A percentile compares a stretch with the other conserved stretches of the same genome.
Evolutionary conservation across 2,888 invertebrate genomes (phyloP).

Genomic region (Microctonus aethiopoides): DNA sequence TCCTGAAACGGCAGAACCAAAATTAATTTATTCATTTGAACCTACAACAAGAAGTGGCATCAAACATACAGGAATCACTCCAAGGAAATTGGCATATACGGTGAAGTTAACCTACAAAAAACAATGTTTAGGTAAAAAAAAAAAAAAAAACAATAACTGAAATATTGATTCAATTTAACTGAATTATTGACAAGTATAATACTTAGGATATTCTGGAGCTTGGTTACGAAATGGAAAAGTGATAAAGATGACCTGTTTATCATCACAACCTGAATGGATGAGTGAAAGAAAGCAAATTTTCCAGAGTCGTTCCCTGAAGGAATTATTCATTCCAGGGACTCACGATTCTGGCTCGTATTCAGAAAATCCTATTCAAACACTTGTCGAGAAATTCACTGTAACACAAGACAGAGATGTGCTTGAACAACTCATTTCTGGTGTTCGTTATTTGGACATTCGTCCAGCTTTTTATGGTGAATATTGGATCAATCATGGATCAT

Average conservation of each 20-base stretch:
- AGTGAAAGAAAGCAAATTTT: neutral
- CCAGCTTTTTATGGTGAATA: constrained; percentile 69
- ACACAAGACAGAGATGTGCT: constrained; percentile 69
- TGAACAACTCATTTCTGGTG: constrained; percentile 71
- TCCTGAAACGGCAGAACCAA: neutral
- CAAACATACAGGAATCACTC: neutral
- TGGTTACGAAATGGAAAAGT: neutral
- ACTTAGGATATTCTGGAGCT: neutral
- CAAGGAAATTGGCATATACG: neutral
- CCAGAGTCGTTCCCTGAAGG: neutral
- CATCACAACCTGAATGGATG: constrained; percentile 21
- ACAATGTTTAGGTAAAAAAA: neutral
- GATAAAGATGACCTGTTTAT: neutral
- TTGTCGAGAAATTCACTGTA: neutral
- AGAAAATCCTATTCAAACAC: neutral
- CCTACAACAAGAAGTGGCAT: neutral
- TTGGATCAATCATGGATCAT: constrained; percentile 70
- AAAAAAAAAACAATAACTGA: neutral
- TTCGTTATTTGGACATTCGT: constrained; percentile 71
- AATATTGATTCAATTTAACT: neutral
- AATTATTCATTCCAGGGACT: constrained; percentile 11
- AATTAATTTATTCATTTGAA: neutral
- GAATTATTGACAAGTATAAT: no score
- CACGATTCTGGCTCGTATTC: constrained; percentile 6
- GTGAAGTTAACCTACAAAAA: neutral